Evolutionary conservation across 2,113 vertebrate genomes (phyloP), one percentile per base, ranked within the genome.

Genomic region (Indicator indicator): DNA sequence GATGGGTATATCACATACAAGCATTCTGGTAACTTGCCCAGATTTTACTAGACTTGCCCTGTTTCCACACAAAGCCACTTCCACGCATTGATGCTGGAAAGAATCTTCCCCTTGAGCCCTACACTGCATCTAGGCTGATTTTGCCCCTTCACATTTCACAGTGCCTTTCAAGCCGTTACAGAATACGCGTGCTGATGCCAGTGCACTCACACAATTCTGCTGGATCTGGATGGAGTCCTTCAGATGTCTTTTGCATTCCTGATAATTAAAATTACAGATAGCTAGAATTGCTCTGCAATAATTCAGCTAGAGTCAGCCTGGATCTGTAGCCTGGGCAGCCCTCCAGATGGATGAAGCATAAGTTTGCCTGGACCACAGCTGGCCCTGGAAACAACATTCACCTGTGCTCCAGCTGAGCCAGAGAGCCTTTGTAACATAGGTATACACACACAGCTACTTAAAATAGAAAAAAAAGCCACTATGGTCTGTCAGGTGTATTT

Each of bases 381-480:
- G 69, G 71, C 26, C 70, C 87, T 60, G 58, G 62, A 89, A 91
- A 72, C 59, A 86, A 84, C n/a, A 50, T 74, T 90, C 89, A 95
- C 93, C 90, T 89, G 58, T n/a, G 54, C 87, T 89, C 70, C 81
- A 84, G 81, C 81, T 84, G 77, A 95, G 84, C 70, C 88, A 89
- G 52, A 0, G 0, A 81, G 69, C 54, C 33, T 83, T 83, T 77
- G 46, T 38, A 88, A n/a, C 80, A 88, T 3, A 83, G 38, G 65
- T 38, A 36, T 33, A n/a, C 19, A 89, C 10, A 83, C 24, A 73
- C 9, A 80, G 60, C 68, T 77, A 62, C 1, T 50, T n/a, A 59
- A 91, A 86, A 73, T 5, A 54, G 46, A 32, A 55, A 46, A 89
- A 83, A 76, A 89, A 64, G 33, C 33, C 80, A 74, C 40, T 52